phyloP scores from a whole-genome alignment of 2,888 invertebrate genomes.

The Bedellia somnulentella region DNA sequence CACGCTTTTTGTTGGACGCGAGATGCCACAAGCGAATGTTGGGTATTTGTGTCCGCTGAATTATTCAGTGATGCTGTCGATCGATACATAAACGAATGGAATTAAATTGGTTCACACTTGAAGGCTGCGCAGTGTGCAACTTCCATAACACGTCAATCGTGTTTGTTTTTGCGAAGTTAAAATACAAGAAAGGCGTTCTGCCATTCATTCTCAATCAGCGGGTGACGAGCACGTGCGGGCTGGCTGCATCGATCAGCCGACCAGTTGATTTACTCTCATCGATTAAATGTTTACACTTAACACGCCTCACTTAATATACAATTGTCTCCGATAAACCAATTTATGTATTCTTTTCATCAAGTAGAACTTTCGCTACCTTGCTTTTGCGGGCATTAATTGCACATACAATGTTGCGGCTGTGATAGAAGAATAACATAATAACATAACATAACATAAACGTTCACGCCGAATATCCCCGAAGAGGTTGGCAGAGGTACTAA shows the following conservation, averaged over 20 bases:
- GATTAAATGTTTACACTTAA: background rate
- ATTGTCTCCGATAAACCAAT: no score
- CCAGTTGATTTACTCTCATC: background rate
- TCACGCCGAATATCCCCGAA: no score
- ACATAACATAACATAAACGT: no score
- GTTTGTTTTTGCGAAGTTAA: slow-evolving; percentile 41
- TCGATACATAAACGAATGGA: slow-evolving; percentile 53
- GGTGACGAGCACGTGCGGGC: slow-evolving; percentile 28
- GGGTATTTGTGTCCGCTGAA: slow-evolving; percentile 54
- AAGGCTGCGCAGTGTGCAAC: slow-evolving; percentile 44
- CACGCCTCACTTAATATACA: no score
- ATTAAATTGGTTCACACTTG: slow-evolving; percentile 59
- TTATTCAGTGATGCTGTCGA: slow-evolving; percentile 53
- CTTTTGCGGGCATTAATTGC: no score
- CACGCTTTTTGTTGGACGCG: no score
- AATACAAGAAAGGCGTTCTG: slow-evolving; percentile 49
- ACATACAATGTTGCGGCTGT: no score
- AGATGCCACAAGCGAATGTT: slow-evolving; percentile 23
- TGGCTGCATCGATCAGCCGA: slow-evolving; percentile 8
- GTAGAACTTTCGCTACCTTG: no score
- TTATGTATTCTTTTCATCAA: no score
- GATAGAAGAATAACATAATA: no score
- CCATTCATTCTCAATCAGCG: slow-evolving; percentile 39
- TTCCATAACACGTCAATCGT: slow-evolving; percentile 33
- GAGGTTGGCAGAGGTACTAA: no score